Evolutionary conservation across 2,797 vertebrate species (phyloP).

Genomic region (Petrocephalus schoutedeni): DNA sequence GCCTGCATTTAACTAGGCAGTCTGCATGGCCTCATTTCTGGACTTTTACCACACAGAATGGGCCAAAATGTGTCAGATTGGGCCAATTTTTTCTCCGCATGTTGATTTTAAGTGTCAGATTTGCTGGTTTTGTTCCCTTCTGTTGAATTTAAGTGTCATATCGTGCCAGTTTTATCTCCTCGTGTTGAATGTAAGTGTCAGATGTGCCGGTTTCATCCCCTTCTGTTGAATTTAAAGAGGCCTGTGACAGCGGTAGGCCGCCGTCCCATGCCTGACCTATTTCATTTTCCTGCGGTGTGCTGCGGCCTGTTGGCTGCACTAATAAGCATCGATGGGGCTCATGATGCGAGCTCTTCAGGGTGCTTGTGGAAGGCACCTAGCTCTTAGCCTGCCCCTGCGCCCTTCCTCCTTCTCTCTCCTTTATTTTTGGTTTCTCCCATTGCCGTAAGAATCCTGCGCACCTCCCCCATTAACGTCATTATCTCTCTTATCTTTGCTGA

Average conservation of each 20-base stretch:
- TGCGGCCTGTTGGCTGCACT: not conserved
- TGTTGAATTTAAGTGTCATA: not conserved
- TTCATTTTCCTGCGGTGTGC: not conserved
- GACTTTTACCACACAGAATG: conserved; percentile 1
- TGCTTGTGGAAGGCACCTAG: not conserved
- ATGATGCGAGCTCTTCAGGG: not conserved
- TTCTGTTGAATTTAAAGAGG: not conserved
- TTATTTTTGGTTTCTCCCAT: conserved; percentile 18
- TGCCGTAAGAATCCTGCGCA: conserved; percentile 29
- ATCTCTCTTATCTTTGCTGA: conserved; percentile 46
- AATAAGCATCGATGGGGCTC: not conserved
- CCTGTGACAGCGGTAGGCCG: not conserved
- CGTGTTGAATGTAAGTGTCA: not conserved
- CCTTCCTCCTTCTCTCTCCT: not conserved
- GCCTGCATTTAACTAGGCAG: not conserved
- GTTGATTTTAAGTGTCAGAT: conserved; percentile 12
- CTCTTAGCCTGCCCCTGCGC: not conserved
- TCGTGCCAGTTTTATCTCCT: not conserved
- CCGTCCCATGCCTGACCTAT: not conserved
- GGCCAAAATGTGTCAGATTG: conserved; percentile 3
- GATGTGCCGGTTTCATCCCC: not conserved
- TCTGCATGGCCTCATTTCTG: not conserved
- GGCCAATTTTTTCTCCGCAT: not conserved
- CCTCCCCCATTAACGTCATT: conserved; percentile 36
- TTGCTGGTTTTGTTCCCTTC: conserved; percentile 1